These are phyloP conservation scores for Heliconius congener DNA, from an alignment of 1,140 invertebrate genomes.

Conservation along the genomic window DNA sequence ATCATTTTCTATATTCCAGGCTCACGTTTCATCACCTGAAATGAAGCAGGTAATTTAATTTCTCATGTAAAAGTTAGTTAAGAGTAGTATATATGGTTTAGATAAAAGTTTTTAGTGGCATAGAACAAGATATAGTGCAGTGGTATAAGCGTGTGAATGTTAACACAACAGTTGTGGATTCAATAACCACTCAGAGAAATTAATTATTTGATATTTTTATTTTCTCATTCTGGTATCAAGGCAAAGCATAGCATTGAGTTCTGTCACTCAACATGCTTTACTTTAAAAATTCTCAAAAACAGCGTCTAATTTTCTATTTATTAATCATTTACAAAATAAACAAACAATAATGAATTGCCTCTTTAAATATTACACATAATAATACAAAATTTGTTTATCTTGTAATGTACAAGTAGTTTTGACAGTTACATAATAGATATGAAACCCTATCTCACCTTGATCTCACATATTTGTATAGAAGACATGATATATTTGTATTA, in stretches of 20 bases:
- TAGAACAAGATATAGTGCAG: too few species aligned
- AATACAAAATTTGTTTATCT: neutral
- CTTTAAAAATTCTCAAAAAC: too few species aligned
- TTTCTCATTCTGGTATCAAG: too few species aligned
- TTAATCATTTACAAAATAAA: neutral
- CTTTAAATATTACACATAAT: neutral
- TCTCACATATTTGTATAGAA: slow-evolving; percentile 15
- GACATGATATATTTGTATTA: neutral
- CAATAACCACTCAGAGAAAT: too few species aligned
- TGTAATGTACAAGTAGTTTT: neutral
- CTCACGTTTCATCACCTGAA: slow-evolving; percentile 78
- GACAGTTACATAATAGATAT: slow-evolving; percentile 28
- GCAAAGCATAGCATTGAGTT: too few species aligned
- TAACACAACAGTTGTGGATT: too few species aligned
- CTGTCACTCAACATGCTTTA: too few species aligned
- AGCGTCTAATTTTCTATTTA: too few species aligned
- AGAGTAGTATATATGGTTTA: too few species aligned
- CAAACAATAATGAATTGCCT: neutral
- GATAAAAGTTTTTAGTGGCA: too few species aligned
- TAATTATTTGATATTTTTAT: too few species aligned
- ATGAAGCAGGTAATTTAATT: slow-evolving; percentile 78
- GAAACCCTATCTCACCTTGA: slow-evolving; percentile 17
- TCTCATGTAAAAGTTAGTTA: neutral
- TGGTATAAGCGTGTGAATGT: too few species aligned
- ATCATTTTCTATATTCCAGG: slow-evolving; percentile 67